Evolutionary conservation across 2,113 vertebrate species (phyloP).

Genomic region (Cyprinus carpio): DNA sequence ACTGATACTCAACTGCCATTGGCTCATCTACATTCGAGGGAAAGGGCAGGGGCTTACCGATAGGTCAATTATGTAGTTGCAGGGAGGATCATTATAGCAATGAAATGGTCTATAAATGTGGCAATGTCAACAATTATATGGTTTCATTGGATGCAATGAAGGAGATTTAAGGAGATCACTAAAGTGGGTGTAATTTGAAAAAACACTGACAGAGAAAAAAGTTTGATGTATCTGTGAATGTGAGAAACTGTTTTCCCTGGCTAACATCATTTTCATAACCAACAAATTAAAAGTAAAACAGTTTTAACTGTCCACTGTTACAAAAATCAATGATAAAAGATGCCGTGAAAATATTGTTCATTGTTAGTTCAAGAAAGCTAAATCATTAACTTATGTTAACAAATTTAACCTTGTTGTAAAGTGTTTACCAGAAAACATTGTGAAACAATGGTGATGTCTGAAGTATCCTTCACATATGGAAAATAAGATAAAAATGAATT

Average conservation of each 20-base stretch:
- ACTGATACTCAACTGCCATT: too few species aligned
- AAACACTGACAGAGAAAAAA: neutral
- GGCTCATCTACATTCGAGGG: too few species aligned
- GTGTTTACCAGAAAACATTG: neutral
- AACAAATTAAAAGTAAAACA: neutral
- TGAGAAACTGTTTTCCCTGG: neutral
- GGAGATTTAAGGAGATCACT: neutral
- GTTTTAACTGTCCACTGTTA: neutral
- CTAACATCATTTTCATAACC: neutral
- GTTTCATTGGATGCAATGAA: neutral
- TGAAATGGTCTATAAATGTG: neutral
- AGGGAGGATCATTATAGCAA: neutral
- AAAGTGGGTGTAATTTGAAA: neutral
- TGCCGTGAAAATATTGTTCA: neutral
- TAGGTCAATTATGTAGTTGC: neutral
- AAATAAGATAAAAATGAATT: neutral
- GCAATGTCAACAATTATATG: neutral
- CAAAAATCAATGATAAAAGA: neutral
- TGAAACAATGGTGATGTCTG: neutral
- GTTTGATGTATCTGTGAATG: neutral
- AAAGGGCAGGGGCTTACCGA: too few species aligned
- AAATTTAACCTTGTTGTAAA: neutral
- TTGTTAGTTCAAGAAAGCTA: neutral
- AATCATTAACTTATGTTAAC: neutral
- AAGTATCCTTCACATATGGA: neutral